These are phyloP conservation scores for Leptestheria dahalacensis DNA, from an alignment of 1,140 invertebrate genomes.

Conservation along the genomic window DNA sequence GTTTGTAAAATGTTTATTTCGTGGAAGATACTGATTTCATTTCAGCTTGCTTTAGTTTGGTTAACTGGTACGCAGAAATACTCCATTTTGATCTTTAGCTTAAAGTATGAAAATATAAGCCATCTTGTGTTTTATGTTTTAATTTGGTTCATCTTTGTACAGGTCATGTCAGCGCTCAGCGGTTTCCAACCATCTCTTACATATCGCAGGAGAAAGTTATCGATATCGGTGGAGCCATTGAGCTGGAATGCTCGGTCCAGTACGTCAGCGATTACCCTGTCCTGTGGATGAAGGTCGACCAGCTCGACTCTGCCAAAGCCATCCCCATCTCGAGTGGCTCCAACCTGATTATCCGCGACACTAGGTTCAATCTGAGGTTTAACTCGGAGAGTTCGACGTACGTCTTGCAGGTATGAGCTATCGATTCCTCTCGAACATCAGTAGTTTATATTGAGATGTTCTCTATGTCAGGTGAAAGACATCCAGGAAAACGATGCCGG, in stretches of 20 bases:
- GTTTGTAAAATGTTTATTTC: too few relatives aligned
- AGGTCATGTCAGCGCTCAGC: slow-evolving; percentile 37
- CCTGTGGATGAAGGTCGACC: slow-evolving; percentile 59
- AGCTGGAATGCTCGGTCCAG: slow-evolving; percentile 75
- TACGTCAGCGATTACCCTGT: slow-evolving; percentile 72
- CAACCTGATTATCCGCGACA: slow-evolving; percentile 67
- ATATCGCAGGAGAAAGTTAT: slow-evolving; percentile 82
- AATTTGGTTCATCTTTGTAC: neutral
- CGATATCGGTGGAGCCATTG: slow-evolving; percentile 74
- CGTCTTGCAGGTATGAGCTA: slow-evolving; percentile 50
- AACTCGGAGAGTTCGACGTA: slow-evolving; percentile 62
- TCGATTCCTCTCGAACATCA: too few relatives aligned
- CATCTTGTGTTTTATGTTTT: neutral
- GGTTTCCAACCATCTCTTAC: slow-evolving; percentile 77
- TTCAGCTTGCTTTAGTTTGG: too few relatives aligned
- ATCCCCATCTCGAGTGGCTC: slow-evolving; percentile 62
- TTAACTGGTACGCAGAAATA: too few relatives aligned
- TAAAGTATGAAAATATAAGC: too few relatives aligned
- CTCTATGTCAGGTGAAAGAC: slow-evolving; percentile 61
- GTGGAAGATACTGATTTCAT: too few relatives aligned
- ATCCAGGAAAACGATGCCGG: slow-evolving; percentile 88
- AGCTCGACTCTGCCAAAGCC: slow-evolving; percentile 32
- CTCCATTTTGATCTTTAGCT: too few relatives aligned
- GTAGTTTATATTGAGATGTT: slow-evolving; percentile 1
- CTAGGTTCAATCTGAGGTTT: slow-evolving; percentile 65